Evolutionary conservation across 2,797 vertebrate genomes (phyloP).

Genomic region (Streptopelia turtur): DNA sequence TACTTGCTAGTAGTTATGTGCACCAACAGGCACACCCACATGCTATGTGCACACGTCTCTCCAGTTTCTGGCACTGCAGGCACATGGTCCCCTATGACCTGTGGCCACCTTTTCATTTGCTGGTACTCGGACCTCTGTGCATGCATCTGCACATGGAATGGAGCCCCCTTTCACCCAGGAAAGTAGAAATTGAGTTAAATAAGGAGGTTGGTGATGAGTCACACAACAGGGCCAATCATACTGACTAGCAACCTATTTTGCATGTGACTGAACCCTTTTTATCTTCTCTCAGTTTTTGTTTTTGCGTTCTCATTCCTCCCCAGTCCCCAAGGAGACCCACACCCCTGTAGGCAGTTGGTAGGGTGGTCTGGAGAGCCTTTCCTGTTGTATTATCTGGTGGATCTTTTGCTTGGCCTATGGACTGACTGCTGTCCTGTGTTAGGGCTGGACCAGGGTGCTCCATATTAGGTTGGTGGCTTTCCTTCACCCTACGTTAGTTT

Average conservation of each 20-base stretch:
- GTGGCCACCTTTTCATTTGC: background rate
- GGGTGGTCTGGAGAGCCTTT: background rate
- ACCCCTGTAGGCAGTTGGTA: fast-evolving
- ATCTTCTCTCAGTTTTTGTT: background rate
- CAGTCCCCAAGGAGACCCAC: background rate
- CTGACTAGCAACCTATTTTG: background rate
- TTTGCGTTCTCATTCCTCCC: background rate
- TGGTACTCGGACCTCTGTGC: background rate
- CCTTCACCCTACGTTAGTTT: background rate
- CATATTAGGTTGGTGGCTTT: background rate
- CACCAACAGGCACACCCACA: fast-evolving
- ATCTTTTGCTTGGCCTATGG: background rate
- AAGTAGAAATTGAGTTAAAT: background rate
- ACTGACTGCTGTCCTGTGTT: background rate
- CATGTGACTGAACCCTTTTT: background rate
- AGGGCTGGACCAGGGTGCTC: background rate
- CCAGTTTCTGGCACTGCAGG: too few species aligned
- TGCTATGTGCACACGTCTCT: fast-evolving
- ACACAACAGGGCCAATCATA: fast-evolving
- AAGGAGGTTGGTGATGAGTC: background rate
- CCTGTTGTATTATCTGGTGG: background rate
- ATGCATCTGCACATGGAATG: fast-evolving
- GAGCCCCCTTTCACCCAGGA: background rate
- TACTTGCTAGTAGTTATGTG: background rate
- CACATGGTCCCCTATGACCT: fast-evolving